These are phyloP conservation scores for Drosophila barbarae DNA, from an alignment of 2,888 invertebrate genomes.

Conservation along the genomic window DNA sequence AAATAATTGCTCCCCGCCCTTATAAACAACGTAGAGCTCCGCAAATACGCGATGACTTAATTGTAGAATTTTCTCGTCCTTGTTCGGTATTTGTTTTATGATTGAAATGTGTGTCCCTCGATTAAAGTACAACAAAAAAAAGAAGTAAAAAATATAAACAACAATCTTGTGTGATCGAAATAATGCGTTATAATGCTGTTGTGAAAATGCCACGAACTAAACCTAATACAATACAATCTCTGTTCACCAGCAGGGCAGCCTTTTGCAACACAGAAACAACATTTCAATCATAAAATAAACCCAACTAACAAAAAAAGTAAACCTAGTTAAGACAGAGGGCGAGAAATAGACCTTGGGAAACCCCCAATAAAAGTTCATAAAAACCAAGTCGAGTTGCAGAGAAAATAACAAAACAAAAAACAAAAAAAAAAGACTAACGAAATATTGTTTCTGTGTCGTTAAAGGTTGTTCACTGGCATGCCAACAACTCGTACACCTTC, in stretches of 20 bases:
- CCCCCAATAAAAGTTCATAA: conserved; percentile 14
- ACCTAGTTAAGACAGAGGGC: conserved; percentile 33
- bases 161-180: conserved; percentile 39
- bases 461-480: conserved; percentile 82
- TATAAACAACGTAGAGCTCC: conserved; percentile 8
- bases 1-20: conserved; percentile 45
- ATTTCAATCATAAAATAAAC: conserved; percentile 80
- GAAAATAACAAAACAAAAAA: conserved; percentile 40
- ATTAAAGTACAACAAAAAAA: conserved; percentile 7
- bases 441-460: conserved; percentile 82
- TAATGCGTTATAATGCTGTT: conserved; percentile 39
- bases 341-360: conserved; percentile 24
- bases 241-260: conserved; percentile 77
- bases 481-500: conserved; percentile 68
- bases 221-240: conserved; percentile 58
- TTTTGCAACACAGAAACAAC: conserved; percentile 81
- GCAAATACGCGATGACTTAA: conserved; percentile 44
- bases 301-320: conserved; percentile 35
- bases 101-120: conserved; percentile 80
- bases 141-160: not conserved
- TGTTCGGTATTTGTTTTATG: conserved; percentile 77
- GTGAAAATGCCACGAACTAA: conserved; percentile 49
- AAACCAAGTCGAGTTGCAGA: conserved; percentile 23
- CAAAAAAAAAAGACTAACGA: conserved; percentile 75
- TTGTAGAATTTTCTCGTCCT: conserved; percentile 34